A percentile compares a stretch with the other conserved stretches of the same genome.
These are phyloP conservation scores for Chaetogeoica ovagalla DNA, from an alignment of 2,888 invertebrate genomes.

Conservation along the genomic window DNA sequence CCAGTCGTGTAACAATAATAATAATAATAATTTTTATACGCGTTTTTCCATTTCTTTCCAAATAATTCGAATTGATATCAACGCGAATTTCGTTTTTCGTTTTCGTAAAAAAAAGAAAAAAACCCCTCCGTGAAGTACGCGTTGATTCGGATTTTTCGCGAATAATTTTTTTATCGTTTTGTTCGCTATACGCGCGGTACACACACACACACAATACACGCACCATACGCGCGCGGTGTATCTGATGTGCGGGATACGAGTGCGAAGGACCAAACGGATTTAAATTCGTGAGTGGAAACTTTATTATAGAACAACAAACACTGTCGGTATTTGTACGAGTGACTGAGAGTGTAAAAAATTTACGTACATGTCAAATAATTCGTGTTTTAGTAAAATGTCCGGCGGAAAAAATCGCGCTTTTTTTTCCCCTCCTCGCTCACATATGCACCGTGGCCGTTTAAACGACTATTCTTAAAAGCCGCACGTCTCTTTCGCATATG, in stretches of 20 bases:
- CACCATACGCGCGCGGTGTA: not conserved
- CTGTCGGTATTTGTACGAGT: not conserved
- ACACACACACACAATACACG: too few relatives aligned
- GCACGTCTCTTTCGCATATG: too few relatives aligned
- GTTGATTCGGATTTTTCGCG: too few relatives aligned
- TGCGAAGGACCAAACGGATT: slow-evolving; percentile 13
- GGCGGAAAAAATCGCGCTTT: too few relatives aligned
- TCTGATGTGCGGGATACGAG: slow-evolving; percentile 3
- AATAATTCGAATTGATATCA: not conserved
- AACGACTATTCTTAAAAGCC: too few relatives aligned
- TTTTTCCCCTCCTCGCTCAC: too few relatives aligned
- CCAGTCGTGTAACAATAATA: not conserved
- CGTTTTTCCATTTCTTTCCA: not conserved
- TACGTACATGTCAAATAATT: too few relatives aligned
- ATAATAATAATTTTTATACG: not conserved
- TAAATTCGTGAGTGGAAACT: slow-evolving; percentile 27
- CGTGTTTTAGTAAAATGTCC: too few relatives aligned
- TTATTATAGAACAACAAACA: too few relatives aligned
- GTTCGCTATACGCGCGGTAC: not conserved
- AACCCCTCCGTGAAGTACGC: not conserved
- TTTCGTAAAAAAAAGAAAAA: too few relatives aligned
- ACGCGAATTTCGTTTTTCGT: not conserved
- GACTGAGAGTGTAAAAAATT: too few relatives aligned
- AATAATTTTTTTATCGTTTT: not conserved
- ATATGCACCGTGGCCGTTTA: too few relatives aligned